A percentile compares a stretch with the other conserved stretches of the same genome.
phyloP scores from a whole-genome alignment of 2,797 vertebrate species.

The Centroberyx gerrardi region DNA sequence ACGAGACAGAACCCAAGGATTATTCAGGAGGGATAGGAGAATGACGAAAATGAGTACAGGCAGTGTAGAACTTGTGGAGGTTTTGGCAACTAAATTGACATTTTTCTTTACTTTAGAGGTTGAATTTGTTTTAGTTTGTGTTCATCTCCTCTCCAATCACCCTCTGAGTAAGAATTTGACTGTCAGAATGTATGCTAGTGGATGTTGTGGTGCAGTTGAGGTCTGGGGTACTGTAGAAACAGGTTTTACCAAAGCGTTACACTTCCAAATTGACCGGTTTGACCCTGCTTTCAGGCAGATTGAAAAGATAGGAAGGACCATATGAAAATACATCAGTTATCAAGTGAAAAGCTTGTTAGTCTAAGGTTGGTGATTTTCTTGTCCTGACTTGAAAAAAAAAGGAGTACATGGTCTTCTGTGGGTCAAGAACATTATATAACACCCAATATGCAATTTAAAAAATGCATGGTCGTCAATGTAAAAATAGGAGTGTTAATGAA shows the following conservation, averaged over 20 bases:
- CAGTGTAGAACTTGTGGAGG: neutral
- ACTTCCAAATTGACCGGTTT: neutral
- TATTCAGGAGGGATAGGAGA: slow-evolving; percentile 25
- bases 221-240: neutral
- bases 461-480: no score
- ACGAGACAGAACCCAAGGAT: slow-evolving; percentile 32
- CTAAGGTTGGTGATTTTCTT: neutral
- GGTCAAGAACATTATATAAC: neutral
- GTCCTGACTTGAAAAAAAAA: neutral
- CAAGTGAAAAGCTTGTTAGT: no score
- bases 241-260: neutral
- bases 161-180: no score
- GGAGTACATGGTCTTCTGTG: neutral
- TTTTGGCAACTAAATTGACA: slow-evolving; percentile 22
- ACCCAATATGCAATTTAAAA: no score
- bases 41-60: slow-evolving; percentile 28
- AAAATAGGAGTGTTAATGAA: no score
- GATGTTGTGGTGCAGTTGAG: neutral
- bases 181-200: neutral
- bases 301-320: no score
- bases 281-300: no score
- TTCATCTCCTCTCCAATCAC: slow-evolving; percentile 1
- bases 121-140: slow-evolving; percentile 1
- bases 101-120: neutral
- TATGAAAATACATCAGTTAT: no score